phyloP scores from a whole-genome alignment of 1,140 invertebrate species.

The Mizuhopecten yessoensis region DNA sequence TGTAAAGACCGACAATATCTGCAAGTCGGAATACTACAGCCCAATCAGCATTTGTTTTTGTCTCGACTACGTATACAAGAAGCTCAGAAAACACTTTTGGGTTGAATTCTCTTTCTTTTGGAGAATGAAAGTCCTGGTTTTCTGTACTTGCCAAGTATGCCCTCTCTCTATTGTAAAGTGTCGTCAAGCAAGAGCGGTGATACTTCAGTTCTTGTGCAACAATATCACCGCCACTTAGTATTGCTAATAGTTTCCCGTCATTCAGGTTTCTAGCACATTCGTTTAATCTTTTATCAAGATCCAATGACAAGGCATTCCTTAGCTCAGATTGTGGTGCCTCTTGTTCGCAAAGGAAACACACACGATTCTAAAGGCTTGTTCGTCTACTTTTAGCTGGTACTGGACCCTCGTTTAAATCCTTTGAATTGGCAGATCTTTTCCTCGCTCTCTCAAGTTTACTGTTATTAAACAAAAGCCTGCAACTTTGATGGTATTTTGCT shows the following conservation, averaged over 20 bases:
- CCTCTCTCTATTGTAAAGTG: constrained; percentile 48
- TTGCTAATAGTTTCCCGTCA: constrained; percentile 29
- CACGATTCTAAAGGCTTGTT: no score
- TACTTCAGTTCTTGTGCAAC: constrained; percentile 64
- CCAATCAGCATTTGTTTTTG: background rate
- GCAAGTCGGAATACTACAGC: constrained; percentile 41
- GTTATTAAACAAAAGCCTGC: constrained; percentile 26
- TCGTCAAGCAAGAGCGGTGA: constrained; percentile 48
- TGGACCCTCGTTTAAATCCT: background rate
- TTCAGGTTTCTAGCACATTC: constrained; percentile 41
- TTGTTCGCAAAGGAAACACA: constrained; percentile 42
- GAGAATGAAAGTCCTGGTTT: no score
- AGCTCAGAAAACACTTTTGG: background rate
- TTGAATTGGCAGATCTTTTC: background rate
- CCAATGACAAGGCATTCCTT: constrained; percentile 14
- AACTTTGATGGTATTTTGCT: constrained; percentile 30
- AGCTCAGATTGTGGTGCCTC: background rate
- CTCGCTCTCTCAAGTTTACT: constrained; percentile 35
- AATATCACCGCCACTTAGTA: constrained; percentile 59
- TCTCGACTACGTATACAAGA: background rate
- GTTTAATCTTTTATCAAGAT: constrained; percentile 38
- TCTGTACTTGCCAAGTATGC: no score
- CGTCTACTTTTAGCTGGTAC: background rate
- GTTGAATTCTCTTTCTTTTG: no score
- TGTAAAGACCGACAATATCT: constrained; percentile 49